Evolutionary conservation across 2,797 vertebrate species (phyloP), one percentile per base, ranked within the genome.

Genomic region (Champsocephalus gunnari): DNA sequence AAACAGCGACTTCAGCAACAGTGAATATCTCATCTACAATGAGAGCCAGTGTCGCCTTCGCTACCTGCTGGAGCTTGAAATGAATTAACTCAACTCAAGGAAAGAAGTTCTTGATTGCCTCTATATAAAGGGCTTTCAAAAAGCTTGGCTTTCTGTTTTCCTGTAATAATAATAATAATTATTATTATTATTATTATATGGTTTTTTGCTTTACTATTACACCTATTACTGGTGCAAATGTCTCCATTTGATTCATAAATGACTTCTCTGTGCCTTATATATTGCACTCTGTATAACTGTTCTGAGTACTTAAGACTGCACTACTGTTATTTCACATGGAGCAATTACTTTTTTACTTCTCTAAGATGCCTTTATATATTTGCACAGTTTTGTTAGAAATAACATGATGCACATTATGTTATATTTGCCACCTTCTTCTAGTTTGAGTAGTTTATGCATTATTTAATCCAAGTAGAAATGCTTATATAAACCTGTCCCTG

Each of bases 11-110:
- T 99, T 98, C 88, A 0, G 0, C 50, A 96, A 96, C 90, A 98
- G 97, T 3, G 96, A 99, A 90, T 98, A 98, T 90, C 93, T 99
- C 57, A 93, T 98, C 90, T 99, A 98, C 92, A 91, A 93, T 76
- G 97, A 99, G 86, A 99, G 91, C 82, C 97, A 98, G 86, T 97
- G 97, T 70, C 81, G 92, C 62, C 88, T 99, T 43, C 95, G 96
- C 57, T 99, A 94, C 89, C 94, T 99, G 47, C 88, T 99, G 75
- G 95, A 97, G 86, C 79, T 99, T n/a, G 73, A 11, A 9, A 96
- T 97, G 92, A 79, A 2, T 0, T 48, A 2, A 3, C 28, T 45
- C 8, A 1, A 3, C 28, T 45, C 8, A 10, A 69, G 73, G 11
- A 70, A 32, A 21, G 56, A 55, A 17, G 9, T 13, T 65, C 0